These are phyloP conservation scores for Caenorhabditis inopinata DNA, from an alignment of 1,140 invertebrate species.

Conservation along the genomic window DNA sequence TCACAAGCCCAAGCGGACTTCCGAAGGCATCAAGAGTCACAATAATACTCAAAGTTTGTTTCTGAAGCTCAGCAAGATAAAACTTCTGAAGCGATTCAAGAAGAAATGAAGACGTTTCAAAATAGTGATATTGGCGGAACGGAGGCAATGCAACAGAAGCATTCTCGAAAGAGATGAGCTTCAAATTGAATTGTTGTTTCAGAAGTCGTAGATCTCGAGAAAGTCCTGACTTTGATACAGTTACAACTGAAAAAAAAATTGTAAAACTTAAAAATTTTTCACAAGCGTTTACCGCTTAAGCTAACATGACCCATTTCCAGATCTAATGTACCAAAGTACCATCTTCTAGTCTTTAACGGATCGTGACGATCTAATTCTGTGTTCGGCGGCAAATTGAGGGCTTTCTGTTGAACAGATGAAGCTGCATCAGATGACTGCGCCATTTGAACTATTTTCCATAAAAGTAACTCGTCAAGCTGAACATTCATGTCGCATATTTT, in stretches of 20 bases:
- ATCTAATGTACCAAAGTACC: slow-evolving; percentile 85
- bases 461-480: slow-evolving; percentile 81
- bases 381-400: slow-evolving; percentile 58
- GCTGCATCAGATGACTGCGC: slow-evolving; percentile 66
- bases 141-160: slow-evolving; percentile 79
- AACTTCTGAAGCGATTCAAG: slow-evolving; percentile 59
- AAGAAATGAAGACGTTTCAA: slow-evolving; percentile 65
- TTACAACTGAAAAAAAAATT: slow-evolving; percentile 51
- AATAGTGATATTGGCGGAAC: slow-evolving; percentile 65
- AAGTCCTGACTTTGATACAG: slow-evolving; percentile 75
- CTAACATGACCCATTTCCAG: slow-evolving; percentile 58
- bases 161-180: slow-evolving; percentile 91
- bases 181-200: slow-evolving; percentile 82
- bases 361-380: slow-evolving; percentile 51
- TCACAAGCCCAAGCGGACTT: slow-evolving; percentile 90
- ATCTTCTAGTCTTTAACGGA: slow-evolving; percentile 66
- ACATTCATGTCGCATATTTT: slow-evolving; percentile 80
- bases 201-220: slow-evolving; percentile 76
- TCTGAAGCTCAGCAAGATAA: slow-evolving; percentile 78
- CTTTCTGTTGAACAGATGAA: slow-evolving; percentile 47
- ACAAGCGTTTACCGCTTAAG: slow-evolving; percentile 13
- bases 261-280: background rate
- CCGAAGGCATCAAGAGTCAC: slow-evolving; percentile 95
- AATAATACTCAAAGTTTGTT: slow-evolving; percentile 90
- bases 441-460: slow-evolving; percentile 81